A percentile compares a stretch with the other conserved stretches of the same genome.
Evolutionary conservation across 1,140 invertebrate genomes (phyloP).

Genomic region (Zaprionus camerounensis): DNA sequence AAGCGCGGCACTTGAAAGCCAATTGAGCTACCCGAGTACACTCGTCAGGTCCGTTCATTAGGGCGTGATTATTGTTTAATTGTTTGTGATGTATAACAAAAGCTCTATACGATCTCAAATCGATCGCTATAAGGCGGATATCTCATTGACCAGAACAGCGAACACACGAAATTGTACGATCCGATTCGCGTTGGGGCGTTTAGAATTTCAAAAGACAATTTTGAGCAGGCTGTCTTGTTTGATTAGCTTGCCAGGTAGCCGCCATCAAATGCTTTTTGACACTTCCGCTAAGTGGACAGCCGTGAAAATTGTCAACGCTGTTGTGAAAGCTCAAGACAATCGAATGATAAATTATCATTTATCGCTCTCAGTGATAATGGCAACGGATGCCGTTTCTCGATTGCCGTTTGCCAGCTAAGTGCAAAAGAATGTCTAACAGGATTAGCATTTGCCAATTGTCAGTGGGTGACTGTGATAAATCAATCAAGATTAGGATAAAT

Average conservation of each 20-base stretch:
- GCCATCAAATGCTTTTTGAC: slow-evolving; percentile 40
- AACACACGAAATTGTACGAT: neutral
- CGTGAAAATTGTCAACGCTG: slow-evolving; percentile 79
- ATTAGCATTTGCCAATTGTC: slow-evolving; percentile 58
- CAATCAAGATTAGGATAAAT: slow-evolving; percentile 73
- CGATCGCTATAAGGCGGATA: slow-evolving; percentile 65
- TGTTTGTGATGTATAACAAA: slow-evolving; percentile 56
- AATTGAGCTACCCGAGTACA: slow-evolving; percentile 49
- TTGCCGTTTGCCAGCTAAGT: slow-evolving; percentile 48
- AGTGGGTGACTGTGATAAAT: slow-evolving; percentile 60
- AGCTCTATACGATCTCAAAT: slow-evolving; percentile 4
- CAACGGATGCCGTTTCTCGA: slow-evolving; percentile 6
- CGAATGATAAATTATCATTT: slow-evolving; percentile 70
- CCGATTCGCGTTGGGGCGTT: slow-evolving; percentile 18
- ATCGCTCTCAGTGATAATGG: slow-evolving; percentile 7
- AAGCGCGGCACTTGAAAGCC: slow-evolving; percentile 71
- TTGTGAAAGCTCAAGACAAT: slow-evolving; percentile 68
- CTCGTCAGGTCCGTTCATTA: slow-evolving; percentile 65
- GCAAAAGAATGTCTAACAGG: slow-evolving; percentile 80
- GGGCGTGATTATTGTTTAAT: slow-evolving; percentile 79
- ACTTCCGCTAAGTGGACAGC: slow-evolving; percentile 84
- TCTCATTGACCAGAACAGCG: slow-evolving; percentile 42
- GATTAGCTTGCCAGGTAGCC: slow-evolving; percentile 7
- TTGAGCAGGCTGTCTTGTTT: slow-evolving; percentile 31
- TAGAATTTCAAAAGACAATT: slow-evolving; percentile 53